Evolutionary conservation across 2,888 invertebrate genomes (phyloP), one percentile per base, ranked within the genome.

Genomic region (Drosophila austrosaltans): DNA sequence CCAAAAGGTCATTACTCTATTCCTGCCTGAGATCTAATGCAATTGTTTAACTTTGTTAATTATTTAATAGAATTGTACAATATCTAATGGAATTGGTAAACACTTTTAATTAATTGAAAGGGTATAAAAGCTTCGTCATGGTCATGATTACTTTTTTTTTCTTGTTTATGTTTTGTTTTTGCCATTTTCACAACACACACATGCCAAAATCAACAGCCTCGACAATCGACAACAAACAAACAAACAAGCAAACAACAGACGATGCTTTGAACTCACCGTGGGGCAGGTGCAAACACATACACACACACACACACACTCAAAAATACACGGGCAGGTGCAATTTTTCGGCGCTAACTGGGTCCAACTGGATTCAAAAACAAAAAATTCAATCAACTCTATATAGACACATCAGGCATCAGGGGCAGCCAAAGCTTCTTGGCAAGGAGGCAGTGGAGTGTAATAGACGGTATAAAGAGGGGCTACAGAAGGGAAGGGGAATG

Each of bases 221-320:
- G 12, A 75, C 44, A 48, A 60, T 36, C 32, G 40, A 42, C 59
- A 56, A 72, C 75, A 60, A 63, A 67, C 73, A 71, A 87, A 70
- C 68, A 68, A 69, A 72, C 76, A 62, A 48, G 40, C 12, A 62
- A 62, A 28, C 61, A n/a, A 20, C 48, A 56, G 69, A 22, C 57
- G 36, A 22, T 73, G 73, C 72, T 72, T 71, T 32, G 72, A 71
- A 65, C 59, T 56, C 32, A 53, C 69, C 61, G 69, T 66, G 67
- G 72, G 77, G 72, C 89, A 84, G 83, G 89, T 84, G 83, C 87
- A 88, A 88, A 77, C 58, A 68, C 40, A 63, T 62, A 57, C 20
- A 40, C 22, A 16, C 10, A 20, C 3, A 4, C 32, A 48, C 25
- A 40, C 28, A 16, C 5, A 53, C 25, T 16, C 16, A 54, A 4